Conservation (phyloP, 1,140 invertebrate species). For the Macrobrachium nipponense region DNA sequence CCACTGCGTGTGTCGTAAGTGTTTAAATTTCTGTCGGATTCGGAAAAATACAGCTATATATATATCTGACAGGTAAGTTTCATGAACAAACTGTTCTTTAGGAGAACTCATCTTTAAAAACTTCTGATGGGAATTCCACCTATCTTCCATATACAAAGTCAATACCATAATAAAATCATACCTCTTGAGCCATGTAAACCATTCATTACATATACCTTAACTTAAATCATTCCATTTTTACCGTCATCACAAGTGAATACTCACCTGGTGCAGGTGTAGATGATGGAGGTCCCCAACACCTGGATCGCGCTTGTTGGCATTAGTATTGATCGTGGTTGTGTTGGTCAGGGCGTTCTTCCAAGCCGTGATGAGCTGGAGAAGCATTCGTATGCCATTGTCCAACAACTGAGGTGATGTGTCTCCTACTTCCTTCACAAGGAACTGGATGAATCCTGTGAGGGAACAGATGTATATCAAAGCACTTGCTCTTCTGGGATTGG, state of each 20-base stretch:
- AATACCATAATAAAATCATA: not conserved
- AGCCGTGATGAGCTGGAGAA: slow-evolving; percentile 90
- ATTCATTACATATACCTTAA: not conserved
- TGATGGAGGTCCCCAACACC: slow-evolving; percentile 59
- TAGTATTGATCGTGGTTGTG: slow-evolving; percentile 58
- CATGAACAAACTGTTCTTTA: no score
- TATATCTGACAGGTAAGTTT: no score
- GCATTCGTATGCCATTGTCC: slow-evolving; percentile 93
- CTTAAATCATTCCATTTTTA: not conserved
- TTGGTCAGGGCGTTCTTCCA: slow-evolving; percentile 86
- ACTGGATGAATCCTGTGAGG: slow-evolving; percentile 88
- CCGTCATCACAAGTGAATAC: not conserved
- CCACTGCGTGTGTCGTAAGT: no score
- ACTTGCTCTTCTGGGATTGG: not conserved
- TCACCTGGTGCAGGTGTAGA: slow-evolving; percentile 61
- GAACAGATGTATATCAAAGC: not conserved
- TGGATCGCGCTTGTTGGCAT: slow-evolving; percentile 42
- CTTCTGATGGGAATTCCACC: no score
- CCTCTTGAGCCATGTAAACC: not conserved
- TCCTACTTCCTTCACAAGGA: slow-evolving; percentile 90
- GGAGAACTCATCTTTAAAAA: no score
- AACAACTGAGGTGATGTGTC: slow-evolving; percentile 85
- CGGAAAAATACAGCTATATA: no score
- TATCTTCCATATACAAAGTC: no score
- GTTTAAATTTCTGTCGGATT: no score